Conservation (phyloP, 1,140 invertebrate species). For the Colletes latitarsis region DNA sequence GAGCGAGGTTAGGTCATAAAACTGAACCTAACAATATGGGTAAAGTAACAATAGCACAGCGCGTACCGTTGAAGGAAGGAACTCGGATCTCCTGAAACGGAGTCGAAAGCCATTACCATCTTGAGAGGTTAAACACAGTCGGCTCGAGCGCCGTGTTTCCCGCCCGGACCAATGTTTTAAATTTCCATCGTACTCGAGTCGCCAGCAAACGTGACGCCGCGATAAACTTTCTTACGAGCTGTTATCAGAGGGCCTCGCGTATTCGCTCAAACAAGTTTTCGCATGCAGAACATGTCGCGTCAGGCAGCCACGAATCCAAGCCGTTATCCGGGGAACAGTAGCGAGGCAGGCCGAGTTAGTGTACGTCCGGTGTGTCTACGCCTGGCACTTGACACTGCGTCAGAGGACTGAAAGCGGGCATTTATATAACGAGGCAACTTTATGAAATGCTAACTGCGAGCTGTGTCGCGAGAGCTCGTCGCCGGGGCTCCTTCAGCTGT, state of each 20-base stretch:
- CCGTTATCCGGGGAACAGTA: conserved; percentile 5
- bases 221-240: neutral
- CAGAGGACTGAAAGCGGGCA: conserved; percentile 16
- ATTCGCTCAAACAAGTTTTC: neutral
- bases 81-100: too few relatives aligned
- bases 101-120: too few relatives aligned
- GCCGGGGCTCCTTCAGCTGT: conserved; percentile 1
- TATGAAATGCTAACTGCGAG: conserved; percentile 29
- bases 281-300: neutral
- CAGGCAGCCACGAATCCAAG: conserved; percentile 6
- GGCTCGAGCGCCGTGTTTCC: too few relatives aligned
- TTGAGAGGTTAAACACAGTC: too few relatives aligned
- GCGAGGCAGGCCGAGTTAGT: neutral
- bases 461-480: conserved; percentile 14
- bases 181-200: too few relatives aligned
- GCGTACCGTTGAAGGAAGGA: too few relatives aligned
- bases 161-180: too few relatives aligned
- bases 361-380: conserved; percentile 3
- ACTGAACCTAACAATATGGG: too few relatives aligned
- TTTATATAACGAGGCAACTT: conserved; percentile 49
- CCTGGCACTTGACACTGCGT: conserved; percentile 3
- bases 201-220: neutral
- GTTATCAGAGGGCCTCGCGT: neutral
- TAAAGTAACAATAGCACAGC: too few relatives aligned
- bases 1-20: too few relatives aligned